phyloP scores from a whole-genome alignment of 1,140 invertebrate genomes.

The Vanessa atalanta region DNA sequence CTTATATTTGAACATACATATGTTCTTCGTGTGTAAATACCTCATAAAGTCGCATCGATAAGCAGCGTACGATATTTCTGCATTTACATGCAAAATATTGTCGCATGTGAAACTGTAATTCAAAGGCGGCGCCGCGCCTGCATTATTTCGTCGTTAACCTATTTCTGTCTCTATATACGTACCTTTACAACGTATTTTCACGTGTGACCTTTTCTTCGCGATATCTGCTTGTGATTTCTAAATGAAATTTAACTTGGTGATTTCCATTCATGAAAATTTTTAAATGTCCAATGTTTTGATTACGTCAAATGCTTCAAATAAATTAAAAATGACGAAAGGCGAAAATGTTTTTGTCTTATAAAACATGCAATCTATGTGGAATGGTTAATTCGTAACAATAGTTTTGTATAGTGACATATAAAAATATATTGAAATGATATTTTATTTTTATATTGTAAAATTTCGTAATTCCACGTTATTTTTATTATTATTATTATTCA shows the following conservation, averaged over 20 bases:
- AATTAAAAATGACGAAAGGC: too few species aligned
- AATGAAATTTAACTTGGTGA: background rate
- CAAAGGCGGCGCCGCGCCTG: conserved; percentile 35
- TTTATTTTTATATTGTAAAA: background rate
- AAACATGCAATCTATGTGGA: too few species aligned
- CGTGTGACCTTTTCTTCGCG: conserved; percentile 13
- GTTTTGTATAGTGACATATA: too few species aligned
- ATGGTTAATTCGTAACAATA: too few species aligned
- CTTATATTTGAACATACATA: background rate
- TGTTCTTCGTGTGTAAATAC: background rate
- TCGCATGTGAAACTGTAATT: conserved; percentile 38
- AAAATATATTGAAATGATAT: too few species aligned
- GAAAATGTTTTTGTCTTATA: background rate
- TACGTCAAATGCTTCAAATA: too few species aligned
- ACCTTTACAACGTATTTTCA: conserved; percentile 27
- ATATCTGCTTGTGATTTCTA: background rate
- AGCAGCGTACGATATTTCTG: conserved; percentile 21
- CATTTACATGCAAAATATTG: conserved; percentile 36
- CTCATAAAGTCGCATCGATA: conserved; percentile 15
- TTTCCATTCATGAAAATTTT: background rate
- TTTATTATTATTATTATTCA: too few species aligned
- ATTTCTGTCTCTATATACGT: conserved; percentile 40
- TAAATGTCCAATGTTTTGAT: background rate
- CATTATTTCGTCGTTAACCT: conserved; percentile 50
- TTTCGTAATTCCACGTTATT: background rate